Conservation (phyloP, 2,113 vertebrate genomes). For the Hypomesus transpacificus region DNA sequence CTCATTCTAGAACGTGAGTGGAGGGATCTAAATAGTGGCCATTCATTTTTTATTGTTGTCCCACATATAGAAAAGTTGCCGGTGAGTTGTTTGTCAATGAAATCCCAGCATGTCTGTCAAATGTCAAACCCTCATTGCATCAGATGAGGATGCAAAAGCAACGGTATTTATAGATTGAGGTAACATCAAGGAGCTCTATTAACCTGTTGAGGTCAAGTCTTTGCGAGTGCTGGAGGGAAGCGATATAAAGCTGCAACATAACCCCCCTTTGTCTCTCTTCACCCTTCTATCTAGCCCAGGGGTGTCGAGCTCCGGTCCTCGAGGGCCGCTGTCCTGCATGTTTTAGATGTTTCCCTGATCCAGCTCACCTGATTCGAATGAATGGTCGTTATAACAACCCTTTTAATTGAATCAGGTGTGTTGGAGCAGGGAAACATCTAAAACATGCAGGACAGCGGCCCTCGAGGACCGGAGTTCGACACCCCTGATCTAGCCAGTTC, state of each 20-base stretch:
- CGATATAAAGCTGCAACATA: not conserved
- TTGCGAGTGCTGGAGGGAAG: not conserved
- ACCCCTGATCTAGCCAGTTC: not conserved
- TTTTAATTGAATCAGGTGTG: no score
- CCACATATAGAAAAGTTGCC: not conserved
- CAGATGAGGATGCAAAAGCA: not conserved
- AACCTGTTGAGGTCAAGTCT: constrained; percentile 22
- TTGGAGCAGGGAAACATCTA: no score
- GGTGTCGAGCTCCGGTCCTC: no score
- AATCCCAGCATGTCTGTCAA: not conserved
- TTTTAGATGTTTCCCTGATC: no score
- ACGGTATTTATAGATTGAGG: not conserved
- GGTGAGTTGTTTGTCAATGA: not conserved
- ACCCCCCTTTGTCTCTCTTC: not conserved
- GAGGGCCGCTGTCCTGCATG: no score
- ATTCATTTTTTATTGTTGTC: not conserved
- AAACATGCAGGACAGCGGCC: no score
- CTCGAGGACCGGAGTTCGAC: no score
- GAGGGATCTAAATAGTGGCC: no score
- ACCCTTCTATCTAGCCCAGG: not conserved
- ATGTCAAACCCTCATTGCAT: not conserved
- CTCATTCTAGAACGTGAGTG: no score
- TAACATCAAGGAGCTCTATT: constrained; percentile 15
- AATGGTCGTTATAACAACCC: no score
- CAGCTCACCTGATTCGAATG: no score